phyloP scores from a whole-genome alignment of 2,113 vertebrate genomes.

The Sarotherodon lohbergeri region DNA sequence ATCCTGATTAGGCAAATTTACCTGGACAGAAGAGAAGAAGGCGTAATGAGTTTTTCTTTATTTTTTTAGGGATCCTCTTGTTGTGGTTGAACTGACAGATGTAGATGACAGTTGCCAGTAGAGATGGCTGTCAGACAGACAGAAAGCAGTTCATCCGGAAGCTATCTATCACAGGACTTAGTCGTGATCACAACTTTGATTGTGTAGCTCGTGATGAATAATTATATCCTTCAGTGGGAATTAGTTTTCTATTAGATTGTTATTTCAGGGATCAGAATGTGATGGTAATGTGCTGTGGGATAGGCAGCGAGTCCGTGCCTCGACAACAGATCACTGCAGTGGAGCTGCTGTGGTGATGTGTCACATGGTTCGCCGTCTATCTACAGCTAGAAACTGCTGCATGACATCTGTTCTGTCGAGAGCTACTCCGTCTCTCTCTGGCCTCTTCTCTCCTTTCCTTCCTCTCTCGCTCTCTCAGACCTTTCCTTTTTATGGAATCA shows the following conservation, averaged over 20 bases:
- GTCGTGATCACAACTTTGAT: background rate
- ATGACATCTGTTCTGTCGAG: background rate
- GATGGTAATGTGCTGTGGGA: background rate
- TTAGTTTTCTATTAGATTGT: background rate
- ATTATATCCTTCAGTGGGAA: conserved; percentile 10
- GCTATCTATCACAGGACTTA: background rate
- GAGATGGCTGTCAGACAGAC: background rate
- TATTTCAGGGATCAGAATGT: background rate
- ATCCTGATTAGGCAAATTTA: background rate
- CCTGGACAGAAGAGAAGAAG: background rate
- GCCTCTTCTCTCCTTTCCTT: background rate
- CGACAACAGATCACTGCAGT: background rate
- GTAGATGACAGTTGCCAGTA: background rate
- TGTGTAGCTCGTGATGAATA: conserved; percentile 21
- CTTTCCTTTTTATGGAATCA: background rate
- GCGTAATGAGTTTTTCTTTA: background rate
- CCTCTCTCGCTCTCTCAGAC: background rate
- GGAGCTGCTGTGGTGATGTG: background rate
- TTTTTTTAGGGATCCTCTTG: background rate
- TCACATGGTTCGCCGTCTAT: background rate
- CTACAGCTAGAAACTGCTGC: background rate
- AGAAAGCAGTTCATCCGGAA: conserved; percentile 3
- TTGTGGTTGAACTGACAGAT: background rate
- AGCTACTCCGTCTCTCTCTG: background rate
- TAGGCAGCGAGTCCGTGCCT: background rate